Evolutionary conservation across 2,113 vertebrate genomes (phyloP), one percentile per base, ranked within the genome.

Genomic region (Caloenas nicobarica): DNA sequence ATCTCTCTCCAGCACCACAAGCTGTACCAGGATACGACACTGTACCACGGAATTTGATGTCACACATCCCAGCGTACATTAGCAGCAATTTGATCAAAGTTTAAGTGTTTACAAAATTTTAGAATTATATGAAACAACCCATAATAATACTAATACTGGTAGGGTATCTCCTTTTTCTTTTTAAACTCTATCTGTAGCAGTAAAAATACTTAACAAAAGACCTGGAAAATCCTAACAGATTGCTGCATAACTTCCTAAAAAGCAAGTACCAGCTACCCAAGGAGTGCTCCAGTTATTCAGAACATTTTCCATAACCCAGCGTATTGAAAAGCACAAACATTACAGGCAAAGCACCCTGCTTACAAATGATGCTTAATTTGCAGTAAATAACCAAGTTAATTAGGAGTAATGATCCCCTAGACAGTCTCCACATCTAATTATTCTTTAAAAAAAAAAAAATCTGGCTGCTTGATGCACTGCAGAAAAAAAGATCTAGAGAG

Each of bases 371-470:
- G 98, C 98, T 98, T 98, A 98, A 98, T 98, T 98, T 98, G 97
- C 97, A 97, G 97, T 98, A 98, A 98, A 98, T 99, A 99, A 98
- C 98, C 96, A 96, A 98, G 96, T 98, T 99, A 99, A 99, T 99
- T 98, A 99, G 98, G 98, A 98, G 98, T 99, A 99, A 99, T 98
- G 98, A 98, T 98, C 98, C 94, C 96, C 98, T 97, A 97, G 98
- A 98, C 98, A 96, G 97, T 97, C 98, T 98, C 98, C 90, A 87
- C 96, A 88, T 98, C 98, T 99, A 98, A 99, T 99, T 98, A 98
- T 98, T 97, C 97, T 96, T 97, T 96, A 80, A 95, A 92, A 94
- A 93, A 94, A 91, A 98, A 98, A 94, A 93, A 12, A 93, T 93
- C 96, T 94, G 96, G 91, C 88, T 96, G 96, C 96, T 95, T 96